Conservation (phyloP, 2,797 vertebrate species). For the Threskiornis aethiopicus region DNA sequence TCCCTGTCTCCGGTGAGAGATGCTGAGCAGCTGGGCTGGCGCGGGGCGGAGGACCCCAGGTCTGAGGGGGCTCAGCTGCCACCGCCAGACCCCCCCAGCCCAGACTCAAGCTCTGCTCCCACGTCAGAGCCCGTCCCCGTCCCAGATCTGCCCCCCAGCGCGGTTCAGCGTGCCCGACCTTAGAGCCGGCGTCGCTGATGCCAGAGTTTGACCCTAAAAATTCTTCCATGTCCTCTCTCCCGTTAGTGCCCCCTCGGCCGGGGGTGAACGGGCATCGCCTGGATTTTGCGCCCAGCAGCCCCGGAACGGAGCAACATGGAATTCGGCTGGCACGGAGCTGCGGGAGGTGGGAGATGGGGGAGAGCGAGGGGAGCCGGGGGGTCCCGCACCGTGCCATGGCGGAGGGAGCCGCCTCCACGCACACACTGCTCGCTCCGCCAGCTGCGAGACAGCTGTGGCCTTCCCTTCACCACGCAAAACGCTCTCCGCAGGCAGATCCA, state of each 20-base stretch:
- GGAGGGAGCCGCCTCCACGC: background rate
- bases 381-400: background rate
- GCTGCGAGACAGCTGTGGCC: background rate
- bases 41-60: background rate
- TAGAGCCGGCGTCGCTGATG: fast-evolving
- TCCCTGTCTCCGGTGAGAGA: background rate
- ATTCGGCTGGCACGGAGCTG: background rate
- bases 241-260: fast-evolving
- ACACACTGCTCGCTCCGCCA: background rate
- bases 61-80: background rate
- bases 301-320: background rate
- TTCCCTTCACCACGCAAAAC: fast-evolving
- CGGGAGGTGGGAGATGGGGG: background rate
- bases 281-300: background rate
- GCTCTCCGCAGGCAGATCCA: background rate
- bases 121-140: fast-evolving
- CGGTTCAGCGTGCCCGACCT: fast-evolving
- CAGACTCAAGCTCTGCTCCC: background rate
- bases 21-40: background rate
- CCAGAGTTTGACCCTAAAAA: background rate
- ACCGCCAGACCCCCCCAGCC: background rate
- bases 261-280: fast-evolving
- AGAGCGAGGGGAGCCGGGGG: background rate
- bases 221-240: background rate
- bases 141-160: background rate